Percentiles rank a stretch among this genome's conserved stretches.
Evolutionary conservation across 2,113 vertebrate genomes (phyloP).

Genomic region (Microcebus jonahi): DNA sequence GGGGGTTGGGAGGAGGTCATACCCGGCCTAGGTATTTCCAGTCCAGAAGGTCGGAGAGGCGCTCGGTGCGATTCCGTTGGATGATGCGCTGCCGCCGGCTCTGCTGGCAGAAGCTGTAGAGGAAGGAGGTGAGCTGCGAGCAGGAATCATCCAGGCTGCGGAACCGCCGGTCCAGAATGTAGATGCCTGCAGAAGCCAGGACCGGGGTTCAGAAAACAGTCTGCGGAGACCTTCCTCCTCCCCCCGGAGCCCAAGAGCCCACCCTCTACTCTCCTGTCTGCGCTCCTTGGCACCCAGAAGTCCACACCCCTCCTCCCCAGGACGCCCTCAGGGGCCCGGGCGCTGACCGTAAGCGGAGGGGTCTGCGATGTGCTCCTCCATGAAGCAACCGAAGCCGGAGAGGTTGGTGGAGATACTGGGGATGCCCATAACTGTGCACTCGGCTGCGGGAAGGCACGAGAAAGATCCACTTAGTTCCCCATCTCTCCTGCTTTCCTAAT

Average conservation of each 20-base stretch:
- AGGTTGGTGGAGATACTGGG: constrained; percentile 95
- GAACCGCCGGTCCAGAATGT: constrained; percentile 94
- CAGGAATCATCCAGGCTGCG: constrained; percentile 94
- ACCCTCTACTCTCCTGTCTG: too few relatives aligned
- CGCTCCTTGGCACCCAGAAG: not conserved
- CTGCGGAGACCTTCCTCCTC: not conserved
- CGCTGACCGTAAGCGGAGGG: constrained; percentile 92
- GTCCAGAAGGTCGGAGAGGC: constrained; percentile 95
- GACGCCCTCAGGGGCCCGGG: not conserved
- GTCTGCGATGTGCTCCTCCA: constrained; percentile 96
- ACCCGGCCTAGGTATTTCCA: constrained; percentile 97
- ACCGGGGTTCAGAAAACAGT: not conserved
- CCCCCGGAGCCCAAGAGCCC: not conserved
- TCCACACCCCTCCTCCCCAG: not conserved
- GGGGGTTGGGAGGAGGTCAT: constrained; percentile 24
- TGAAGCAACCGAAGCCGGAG: constrained; percentile 96
- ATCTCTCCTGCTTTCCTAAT: accelerated
- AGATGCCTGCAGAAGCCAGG: constrained; percentile 89
- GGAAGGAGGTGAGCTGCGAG: constrained; percentile 95
- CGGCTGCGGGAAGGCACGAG: constrained; percentile 83
- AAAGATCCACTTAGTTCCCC: not conserved
- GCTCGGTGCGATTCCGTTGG: constrained; percentile 95
- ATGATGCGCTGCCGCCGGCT: constrained; percentile 95
- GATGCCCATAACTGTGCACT: constrained; percentile 97
- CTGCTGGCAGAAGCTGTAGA: constrained; percentile 96